A percentile compares a stretch with the other conserved stretches of the same genome.
These are phyloP conservation scores for Aradophagus sp. DNA, from an alignment of 1,140 invertebrate species.

Conservation along the genomic window DNA sequence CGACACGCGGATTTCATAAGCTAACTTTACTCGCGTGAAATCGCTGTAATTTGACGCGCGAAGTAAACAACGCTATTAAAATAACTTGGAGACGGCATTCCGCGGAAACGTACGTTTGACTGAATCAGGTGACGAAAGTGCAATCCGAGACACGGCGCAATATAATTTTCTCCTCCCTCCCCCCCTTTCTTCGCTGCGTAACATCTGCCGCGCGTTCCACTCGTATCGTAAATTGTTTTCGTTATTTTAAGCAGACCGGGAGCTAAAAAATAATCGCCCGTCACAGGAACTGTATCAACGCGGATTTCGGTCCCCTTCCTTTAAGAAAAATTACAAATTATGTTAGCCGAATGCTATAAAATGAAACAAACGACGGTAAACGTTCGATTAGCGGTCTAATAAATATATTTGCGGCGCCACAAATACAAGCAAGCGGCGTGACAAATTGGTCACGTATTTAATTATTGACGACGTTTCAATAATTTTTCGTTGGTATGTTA, in stretches of 20 bases:
- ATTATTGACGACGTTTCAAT: too few relatives aligned
- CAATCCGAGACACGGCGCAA: conserved; percentile 21
- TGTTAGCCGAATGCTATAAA: conserved; percentile 40
- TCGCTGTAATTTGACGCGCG: conserved; percentile 25
- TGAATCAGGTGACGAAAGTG: conserved; percentile 51
- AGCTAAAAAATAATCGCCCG: conserved; percentile 48
- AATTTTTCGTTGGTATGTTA: too few relatives aligned
- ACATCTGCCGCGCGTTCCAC: conserved; percentile 60
- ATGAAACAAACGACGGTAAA: conserved; percentile 28
- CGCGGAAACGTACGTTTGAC: conserved; percentile 29
- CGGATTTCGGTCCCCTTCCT: conserved; percentile 12
- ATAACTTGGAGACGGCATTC: conserved; percentile 37
- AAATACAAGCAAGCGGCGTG: conserved; percentile 5
- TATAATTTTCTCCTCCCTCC: conserved; percentile 58
- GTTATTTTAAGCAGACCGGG: conserved; percentile 53
- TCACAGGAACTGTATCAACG: conserved; percentile 39
- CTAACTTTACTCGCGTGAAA: conserved; percentile 10
- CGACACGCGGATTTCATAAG: conserved; percentile 18
- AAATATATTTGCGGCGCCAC: conserved; percentile 17
- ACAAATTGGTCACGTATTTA: conserved; percentile 20
- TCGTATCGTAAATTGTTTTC: conserved; percentile 54
- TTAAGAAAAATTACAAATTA: conserved; percentile 22
- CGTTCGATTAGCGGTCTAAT: conserved; percentile 39
- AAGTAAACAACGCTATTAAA: conserved; percentile 57
- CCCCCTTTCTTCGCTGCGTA: conserved; percentile 63